Evolutionary conservation across 2,113 vertebrate genomes (phyloP).

Genomic region (Neodon shergylaensis): DNA sequence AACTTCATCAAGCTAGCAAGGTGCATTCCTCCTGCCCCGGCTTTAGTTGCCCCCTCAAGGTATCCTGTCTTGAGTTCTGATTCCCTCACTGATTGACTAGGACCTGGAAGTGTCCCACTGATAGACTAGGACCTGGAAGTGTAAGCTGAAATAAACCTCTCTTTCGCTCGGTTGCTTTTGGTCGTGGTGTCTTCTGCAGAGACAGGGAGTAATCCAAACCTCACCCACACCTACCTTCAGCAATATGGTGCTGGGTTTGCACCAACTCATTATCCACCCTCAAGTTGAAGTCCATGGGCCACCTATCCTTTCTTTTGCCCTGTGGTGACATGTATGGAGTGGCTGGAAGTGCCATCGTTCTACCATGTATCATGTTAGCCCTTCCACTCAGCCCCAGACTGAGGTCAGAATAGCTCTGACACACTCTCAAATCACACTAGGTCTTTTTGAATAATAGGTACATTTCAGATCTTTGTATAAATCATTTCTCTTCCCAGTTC

Average conservation of each 20-base stretch:
- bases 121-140: neutral
- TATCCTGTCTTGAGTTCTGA: neutral
- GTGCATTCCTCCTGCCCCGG: neutral
- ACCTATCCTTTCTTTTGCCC: neutral
- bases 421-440: slow-evolving; percentile 30
- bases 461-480: slow-evolving; percentile 52
- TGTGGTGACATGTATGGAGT: neutral
- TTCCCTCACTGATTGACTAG: neutral
- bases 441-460: slow-evolving; percentile 47
- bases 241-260: neutral
- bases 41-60: too few relatives aligned
- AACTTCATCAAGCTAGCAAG: neutral
- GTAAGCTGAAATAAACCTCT: neutral
- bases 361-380: slow-evolving; percentile 24
- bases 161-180: neutral
- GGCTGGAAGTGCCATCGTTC: neutral
- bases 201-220: neutral
- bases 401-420: slow-evolving; percentile 21
- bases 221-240: neutral
- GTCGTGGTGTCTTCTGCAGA: neutral
- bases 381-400: neutral
- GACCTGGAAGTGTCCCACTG: neutral
- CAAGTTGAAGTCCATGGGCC: neutral
- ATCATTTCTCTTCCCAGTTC: neutral
- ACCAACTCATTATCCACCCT: neutral